Base-by-base conservation (phyloP, 2,797 vertebrate genomes). In the Scolopax rusticola region DNA sequence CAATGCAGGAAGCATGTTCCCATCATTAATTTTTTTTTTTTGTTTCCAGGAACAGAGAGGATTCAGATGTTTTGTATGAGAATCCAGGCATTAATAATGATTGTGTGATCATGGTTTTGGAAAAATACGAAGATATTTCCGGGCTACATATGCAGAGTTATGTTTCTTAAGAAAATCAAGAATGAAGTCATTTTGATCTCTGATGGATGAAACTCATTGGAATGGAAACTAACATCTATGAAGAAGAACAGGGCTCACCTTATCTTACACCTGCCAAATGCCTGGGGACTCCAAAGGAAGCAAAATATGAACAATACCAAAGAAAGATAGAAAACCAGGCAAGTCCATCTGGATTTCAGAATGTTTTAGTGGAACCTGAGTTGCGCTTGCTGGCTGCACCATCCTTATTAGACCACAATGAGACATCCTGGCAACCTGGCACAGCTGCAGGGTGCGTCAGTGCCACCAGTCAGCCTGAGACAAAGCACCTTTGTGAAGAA, bases 201-300 rank as follows among this genome's bases (percentile, higher is more conserved):
- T 95, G 93, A 96, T 93, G 88, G 88, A 85, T 88, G 57, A 93
- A 94, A 84, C 23, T 87, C 83, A 54, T 15, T 96, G 96, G 95
- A 96, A 99, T 99, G 98, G 98, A 99, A 97, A 89, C 91, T 90
- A 89, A 96, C 38, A 87, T 88, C 78, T 90, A 94, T 85, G 96
- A 97, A 97, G 96, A 84, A 97, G 91, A 97, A 84, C 87, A 92
- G 77, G 75, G 50, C 81, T 91, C 95, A 33, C 92, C 90, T 94
- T 92, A 97, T 64, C 74, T 97, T 74, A 89, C 61, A 86, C 67
- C 95, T 89, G 90, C 96, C 73, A 89, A 97, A 30, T 53, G 60
- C 32, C 90, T 89, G 84, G 88, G 94, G 59, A 74, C 80, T 41
- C 94, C 95, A 41, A 69, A 95, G 81, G 80, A 93, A 79, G 77